Base-by-base conservation (phyloP, 2,888 invertebrate genomes). In the Drosophila gaucha region DNA sequence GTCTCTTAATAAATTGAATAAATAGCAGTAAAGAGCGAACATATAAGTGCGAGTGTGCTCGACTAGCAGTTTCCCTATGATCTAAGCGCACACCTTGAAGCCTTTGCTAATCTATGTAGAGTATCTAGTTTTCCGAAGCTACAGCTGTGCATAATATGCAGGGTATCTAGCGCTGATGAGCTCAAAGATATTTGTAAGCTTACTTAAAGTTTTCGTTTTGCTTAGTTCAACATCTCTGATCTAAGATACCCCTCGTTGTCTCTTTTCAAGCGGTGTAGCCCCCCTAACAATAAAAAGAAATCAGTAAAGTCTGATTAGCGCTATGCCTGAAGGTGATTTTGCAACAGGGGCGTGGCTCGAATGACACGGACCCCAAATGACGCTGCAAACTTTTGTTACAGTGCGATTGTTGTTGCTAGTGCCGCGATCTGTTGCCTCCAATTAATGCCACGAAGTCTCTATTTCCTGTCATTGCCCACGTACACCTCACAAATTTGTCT, bases 391-490 rank as follows among this genome's bases (percentile, higher is more conserved):
- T 60, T 22, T 35, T 22, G 43, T 16, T 30, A 36, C 18, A 30
- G 22, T n/a, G n/a, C n/a, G n/a, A n/a, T n/a, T n/a, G n/a, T n/a
- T n/a, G n/a, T n/a, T n/a, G n/a, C n/a, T n/a, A n/a, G n/a, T 33
- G 30, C 10, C 31, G 44, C 33, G 24, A 46, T 33, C 46, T 16
- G 14, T 2, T 20, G 24, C 26, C 33, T 33, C 30, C 12, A 38
- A 30, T 59, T 24, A 62, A 62, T 20, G 35, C 33, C 41, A n/a
- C n/a, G n/a, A 41, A 64, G 64, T 28, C 26, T 36, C 43, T 9
- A 50, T 60, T 66, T 68, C 68, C 68, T 58, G 68, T 28, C 65
- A 67, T 26, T 56, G 43, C 43, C 30, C 49, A 47, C 49, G 63
- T 60, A 38, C 44, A 26, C n/a, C 22, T 59, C 46, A 14, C 12